Percentiles rank a stretch among this genome's conserved stretches.
Evolutionary conservation across 2,113 vertebrate species (phyloP).

Genomic region (Neodon shergylaensis): DNA sequence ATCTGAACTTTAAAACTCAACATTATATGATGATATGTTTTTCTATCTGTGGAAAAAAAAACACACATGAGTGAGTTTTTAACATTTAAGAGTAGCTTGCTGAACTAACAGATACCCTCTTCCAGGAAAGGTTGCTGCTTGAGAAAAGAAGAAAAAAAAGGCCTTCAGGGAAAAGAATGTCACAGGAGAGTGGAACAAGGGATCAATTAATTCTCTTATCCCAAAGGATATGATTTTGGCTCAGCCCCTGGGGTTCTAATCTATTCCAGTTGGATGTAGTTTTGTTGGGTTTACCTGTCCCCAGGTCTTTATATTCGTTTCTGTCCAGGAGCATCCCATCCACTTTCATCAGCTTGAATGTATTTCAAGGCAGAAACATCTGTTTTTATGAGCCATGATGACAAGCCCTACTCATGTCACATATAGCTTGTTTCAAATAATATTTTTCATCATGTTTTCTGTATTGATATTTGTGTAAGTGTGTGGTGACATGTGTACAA

Average conservation of each 20-base stretch:
- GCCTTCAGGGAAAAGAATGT: constrained; percentile 61
- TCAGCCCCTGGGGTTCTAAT: constrained; percentile 17
- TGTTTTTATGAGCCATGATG: neutral
- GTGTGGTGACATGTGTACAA: neutral
- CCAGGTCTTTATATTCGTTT: constrained; percentile 24
- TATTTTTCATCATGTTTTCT: constrained; percentile 1
- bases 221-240: constrained; percentile 58
- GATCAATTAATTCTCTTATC: constrained; percentile 59
- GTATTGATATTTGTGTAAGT: neutral
- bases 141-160: constrained; percentile 47
- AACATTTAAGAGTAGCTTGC: constrained; percentile 63
- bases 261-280: constrained; percentile 8
- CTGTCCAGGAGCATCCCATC: neutral
- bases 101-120: constrained; percentile 57
- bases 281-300: neutral
- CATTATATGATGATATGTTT: constrained; percentile 42
- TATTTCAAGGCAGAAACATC: neutral
- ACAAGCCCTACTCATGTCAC: neutral
- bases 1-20: constrained; percentile 72
- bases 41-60: constrained; percentile 63
- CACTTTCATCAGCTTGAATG: neutral
- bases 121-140: constrained; percentile 45
- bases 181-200: constrained; percentile 45
- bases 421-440: constrained; percentile 51
- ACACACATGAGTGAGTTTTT: constrained; percentile 56